Base-by-base conservation (phyloP, 2,113 vertebrate genomes). In the Amazona vittata region DNA sequence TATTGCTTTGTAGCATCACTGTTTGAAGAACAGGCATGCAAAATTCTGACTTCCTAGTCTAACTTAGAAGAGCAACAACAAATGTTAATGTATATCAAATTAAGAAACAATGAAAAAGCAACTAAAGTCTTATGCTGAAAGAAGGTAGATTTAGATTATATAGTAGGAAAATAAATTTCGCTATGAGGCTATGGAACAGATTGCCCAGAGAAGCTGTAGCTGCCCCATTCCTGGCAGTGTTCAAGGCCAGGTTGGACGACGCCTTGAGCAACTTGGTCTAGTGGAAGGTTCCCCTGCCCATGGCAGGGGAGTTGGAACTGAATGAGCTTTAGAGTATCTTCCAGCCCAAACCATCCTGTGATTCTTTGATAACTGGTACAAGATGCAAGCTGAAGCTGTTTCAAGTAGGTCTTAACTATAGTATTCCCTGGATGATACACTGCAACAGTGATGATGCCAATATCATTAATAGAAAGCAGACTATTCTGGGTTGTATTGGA, bases 1-100 rank as follows among this genome's bases (percentile, higher is more conserved):
- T 67, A 25, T 4, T 64, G 19, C 11, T 60, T 60, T 33, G 31
- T 37, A 37, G 8, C 25, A 6, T 44, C 5, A 1, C 21, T 5
- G 1, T 55, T 68, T 37, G 5, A 68, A 35, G 35, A 47, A 18
- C 0, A 0, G 28, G 19, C 17, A 12, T 4, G 2, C 13, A 26
- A 17, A 75, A 37, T n/a, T 62, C 26, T 15, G 21, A 13, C 13
- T 5, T 88, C 6, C 28, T 4, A 1, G 49, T 59, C 28, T 19
- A 33, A 12, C 35, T 55, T 44, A 17, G 0, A 64, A 33, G 13
- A 81, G 16, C 47, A 75, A 49, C 1, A 11, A 0, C 37, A 59
- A 64, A 35, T 10, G 5, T 24, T 28, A 12, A 17, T 3, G 1
- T 28, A 2, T 49, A 49, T 28, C 7, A 4, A 3, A 19, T 64